Base-by-base conservation (phyloP, 2,797 vertebrate species). In the Naso thynnoides region DNA sequence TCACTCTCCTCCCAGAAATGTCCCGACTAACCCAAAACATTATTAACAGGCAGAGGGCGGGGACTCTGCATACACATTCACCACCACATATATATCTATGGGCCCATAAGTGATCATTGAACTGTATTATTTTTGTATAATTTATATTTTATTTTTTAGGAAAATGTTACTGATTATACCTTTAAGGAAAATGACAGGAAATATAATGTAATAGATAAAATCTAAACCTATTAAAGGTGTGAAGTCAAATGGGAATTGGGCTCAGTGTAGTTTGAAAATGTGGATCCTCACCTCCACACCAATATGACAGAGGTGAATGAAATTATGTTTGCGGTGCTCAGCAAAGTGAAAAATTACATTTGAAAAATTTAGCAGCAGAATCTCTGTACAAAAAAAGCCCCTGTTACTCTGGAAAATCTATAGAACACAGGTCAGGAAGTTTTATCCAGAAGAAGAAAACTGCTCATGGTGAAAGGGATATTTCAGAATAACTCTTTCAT, bases 351-450 rank as follows among this genome's bases (percentile, higher is more conserved):
- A 53, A 49, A 44, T 63, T 3, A 14, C 29, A 57, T 65, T 54
- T 69, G 6, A 73, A 73, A 76, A 57, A 58, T 49, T 50, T 33
- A 65, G 23, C 33, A 36, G 64, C 7, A 2, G 5, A 31, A 18
- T 26, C n/a, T 9, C 8, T 19, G 8, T n/a, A 7, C 5, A 66
- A 33, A 59, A 11, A 26, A 41, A 57, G 61, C 15, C n/a, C 45
- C 26, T 26, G 39, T 55, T 60, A 11, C 27, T 64, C 13, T 42
- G 1, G n/a, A 52, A 57, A 50, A 49, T 49, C 53, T 11, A 79
- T n/a, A 23, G 23, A 38, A 41, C n/a, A 55, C 50, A 18, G 9
- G 31, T 14, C 1, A 6, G 23, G n/a, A 57, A 33, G 9, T n/a
- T 50, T 33, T 65, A 21, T 21, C 21, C 4, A n/a, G 29, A 3